Percentiles rank a stretch among this genome's conserved stretches.
Conservation (phyloP, 2,888 invertebrate genomes). For the Chydorus sphaericus region DNA sequence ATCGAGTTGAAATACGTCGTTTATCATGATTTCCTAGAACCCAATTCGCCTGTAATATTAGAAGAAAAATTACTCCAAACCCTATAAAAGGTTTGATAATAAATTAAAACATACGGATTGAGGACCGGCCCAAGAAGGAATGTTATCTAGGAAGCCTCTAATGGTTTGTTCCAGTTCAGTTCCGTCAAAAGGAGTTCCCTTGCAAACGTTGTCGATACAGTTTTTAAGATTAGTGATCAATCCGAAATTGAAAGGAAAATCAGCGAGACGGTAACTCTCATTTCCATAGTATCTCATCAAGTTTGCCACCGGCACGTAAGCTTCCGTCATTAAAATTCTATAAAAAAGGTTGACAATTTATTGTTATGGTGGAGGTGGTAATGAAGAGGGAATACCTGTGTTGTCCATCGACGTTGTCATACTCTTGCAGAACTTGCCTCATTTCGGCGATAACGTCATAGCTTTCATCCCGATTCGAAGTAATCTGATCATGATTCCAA, state of each 20-base stretch:
- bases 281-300: constrained; percentile 47
- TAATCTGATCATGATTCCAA: constrained; percentile 38
- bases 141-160: constrained; percentile 40
- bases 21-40: constrained; percentile 68
- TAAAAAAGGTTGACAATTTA: no score
- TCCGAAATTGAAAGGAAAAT: constrained; percentile 66
- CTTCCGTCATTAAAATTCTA: constrained; percentile 61
- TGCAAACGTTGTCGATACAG: constrained; percentile 29
- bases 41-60: constrained; percentile 45
- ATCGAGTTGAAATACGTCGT: constrained; percentile 50
- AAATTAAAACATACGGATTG: no score
- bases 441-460: constrained; percentile 44
- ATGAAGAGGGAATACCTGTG: constrained; percentile 8
- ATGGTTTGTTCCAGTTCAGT: constrained; percentile 26
- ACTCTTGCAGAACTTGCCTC: constrained; percentile 42
- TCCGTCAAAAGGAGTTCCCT: constrained; percentile 33
- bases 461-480: constrained; percentile 46
- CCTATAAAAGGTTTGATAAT: no score
- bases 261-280: constrained; percentile 40
- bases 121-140: constrained; percentile 35
- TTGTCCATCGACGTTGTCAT: constrained; percentile 5
- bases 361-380: neutral
- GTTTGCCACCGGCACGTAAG: constrained; percentile 42
- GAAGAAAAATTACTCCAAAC: no score
- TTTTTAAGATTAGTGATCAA: constrained; percentile 42